A percentile compares a stretch with the other conserved stretches of the same genome.
Evolutionary conservation across 2,797 vertebrate genomes (phyloP).

Genomic region (Poliocrania exsul): DNA sequence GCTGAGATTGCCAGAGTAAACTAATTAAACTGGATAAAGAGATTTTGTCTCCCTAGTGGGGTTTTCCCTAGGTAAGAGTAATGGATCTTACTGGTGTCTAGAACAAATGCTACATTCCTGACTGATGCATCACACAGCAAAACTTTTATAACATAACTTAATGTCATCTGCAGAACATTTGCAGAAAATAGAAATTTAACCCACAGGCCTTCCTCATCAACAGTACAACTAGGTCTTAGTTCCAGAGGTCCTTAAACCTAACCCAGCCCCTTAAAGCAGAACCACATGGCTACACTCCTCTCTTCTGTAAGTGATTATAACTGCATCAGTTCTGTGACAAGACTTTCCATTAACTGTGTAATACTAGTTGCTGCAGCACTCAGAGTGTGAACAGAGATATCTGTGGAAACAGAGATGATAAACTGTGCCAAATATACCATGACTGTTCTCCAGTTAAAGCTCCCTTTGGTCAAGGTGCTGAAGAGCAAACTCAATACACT

Average conservation of each 20-base stretch:
- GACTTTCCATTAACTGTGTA: neutral
- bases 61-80: neutral
- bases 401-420: neutral
- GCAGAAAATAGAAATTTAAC: neutral
- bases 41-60: neutral
- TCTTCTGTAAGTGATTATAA: neutral
- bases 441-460: neutral
- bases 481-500: neutral
- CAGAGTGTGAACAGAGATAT: neutral
- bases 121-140: neutral
- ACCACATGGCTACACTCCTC: neutral
- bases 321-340: neutral
- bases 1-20: neutral
- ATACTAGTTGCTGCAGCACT: neutral
- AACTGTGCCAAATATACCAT: neutral
- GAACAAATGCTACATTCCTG: neutral
- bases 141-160: neutral
- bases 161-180: neutral
- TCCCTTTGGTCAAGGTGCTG: neutral
- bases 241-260: neutral
- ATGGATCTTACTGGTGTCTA: rapidly evolving
- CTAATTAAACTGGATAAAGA: neutral
- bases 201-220: neutral
- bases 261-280: neutral
- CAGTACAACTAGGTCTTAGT: neutral